Base-by-base conservation (phyloP, 2,797 vertebrate species). In the Eurystomus glaucurus region DNA sequence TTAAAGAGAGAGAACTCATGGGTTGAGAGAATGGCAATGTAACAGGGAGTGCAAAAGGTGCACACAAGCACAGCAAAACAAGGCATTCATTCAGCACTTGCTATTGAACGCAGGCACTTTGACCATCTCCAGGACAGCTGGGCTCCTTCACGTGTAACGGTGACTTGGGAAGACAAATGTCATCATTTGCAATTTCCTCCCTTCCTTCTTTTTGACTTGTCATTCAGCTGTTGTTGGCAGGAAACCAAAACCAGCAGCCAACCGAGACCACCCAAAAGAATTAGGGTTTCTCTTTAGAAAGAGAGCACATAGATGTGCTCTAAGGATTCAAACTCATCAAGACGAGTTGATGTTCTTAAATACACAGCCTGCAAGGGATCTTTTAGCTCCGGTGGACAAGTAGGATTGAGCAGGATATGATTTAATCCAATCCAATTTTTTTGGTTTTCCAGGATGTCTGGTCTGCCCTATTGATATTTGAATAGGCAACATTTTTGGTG, bases 171-270 rank as follows among this genome's bases (percentile, higher is more conserved):
- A 35, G 35, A 35, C 35, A 35, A 35, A 35, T 35, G 35, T 35
- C 35, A 35, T 35, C 35, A 35, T 8, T 35, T 35, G 35, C 35
- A 35, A 35, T 35, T 35, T 35, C 35, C 35, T 35, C 35, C 35
- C 35, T 35, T 35, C 35, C 35, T 35, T 35, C 35, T 35, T 35
- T 74, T 61, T 3, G 11, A 58, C 79, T 70, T 92, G 66, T 86
- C 93, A 88, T 85, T 95, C 96, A 93, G 91, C 92, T 96, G 90
- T 18, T 96, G 88, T 91, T 28, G 77, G 76, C 95, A 97, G 97
- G 97, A 98, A 98, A 97, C 97, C 97, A 97, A 97, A 58, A 95
- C 90, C 96, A 97, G 93, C 97, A 93, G 91, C 90, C 97, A 87
- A 96, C 97, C 91, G 96, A 84, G 81, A 18, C 37, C 26, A 0